Evolutionary conservation across 2,113 vertebrate genomes (phyloP).

Genomic region (Caloenas nicobarica): DNA sequence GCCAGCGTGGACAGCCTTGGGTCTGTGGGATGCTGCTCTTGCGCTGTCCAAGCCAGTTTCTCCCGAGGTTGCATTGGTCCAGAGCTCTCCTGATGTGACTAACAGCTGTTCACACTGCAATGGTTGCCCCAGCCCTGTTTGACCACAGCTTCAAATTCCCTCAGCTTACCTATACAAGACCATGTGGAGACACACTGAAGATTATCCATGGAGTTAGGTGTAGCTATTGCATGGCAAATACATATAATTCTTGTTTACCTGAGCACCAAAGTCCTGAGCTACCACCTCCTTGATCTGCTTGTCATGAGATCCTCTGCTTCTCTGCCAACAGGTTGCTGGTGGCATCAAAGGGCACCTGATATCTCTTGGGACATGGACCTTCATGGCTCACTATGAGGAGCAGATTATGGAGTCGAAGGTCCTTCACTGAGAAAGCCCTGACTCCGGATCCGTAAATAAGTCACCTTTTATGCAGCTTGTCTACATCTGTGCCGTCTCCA

Average conservation of each 20-base stretch:
- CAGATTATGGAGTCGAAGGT: background rate
- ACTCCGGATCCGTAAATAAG: background rate
- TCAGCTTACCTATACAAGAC: background rate
- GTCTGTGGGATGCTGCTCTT: background rate
- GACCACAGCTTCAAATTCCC: accelerated
- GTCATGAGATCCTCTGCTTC: background rate
- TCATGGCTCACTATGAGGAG: background rate
- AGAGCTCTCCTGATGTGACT: background rate
- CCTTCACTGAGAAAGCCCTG: background rate
- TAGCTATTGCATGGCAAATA: background rate
- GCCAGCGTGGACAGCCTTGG: background rate
- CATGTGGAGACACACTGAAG: accelerated
- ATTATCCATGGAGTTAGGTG: background rate
- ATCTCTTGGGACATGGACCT: background rate
- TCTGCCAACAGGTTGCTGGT: background rate
- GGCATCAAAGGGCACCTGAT: background rate
- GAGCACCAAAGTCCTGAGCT: background rate
- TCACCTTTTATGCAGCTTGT: background rate
- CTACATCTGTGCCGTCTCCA: background rate
- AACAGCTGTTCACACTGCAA: background rate
- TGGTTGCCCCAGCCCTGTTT: background rate
- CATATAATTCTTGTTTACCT: background rate
- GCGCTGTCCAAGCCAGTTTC: accelerated
- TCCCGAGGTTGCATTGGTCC: background rate
- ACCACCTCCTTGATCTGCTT: background rate